Evolutionary conservation across 2,113 vertebrate genomes (phyloP), one percentile per base, ranked within the genome.

Genomic region (Prionailurus viverrinus): DNA sequence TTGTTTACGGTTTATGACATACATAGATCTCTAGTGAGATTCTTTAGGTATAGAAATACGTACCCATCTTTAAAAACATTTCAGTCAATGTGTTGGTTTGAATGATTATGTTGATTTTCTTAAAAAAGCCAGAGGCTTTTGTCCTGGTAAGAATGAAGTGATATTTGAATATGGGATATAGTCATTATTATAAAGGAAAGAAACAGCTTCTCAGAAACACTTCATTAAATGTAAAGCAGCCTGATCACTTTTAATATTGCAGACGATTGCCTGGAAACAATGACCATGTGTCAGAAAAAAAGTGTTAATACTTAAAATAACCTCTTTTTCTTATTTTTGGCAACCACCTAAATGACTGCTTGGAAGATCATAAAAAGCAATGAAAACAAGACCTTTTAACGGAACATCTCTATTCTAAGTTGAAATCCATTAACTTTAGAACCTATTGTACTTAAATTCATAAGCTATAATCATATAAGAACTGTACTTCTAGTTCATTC

Each of bases 161-260:
- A 78, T 92, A 88, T 63, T 90, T 95, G 79, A 94, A 94, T 31
- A 84, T 1, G 7, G 51, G 58, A 73, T 89, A 73, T 1, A 79
- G 21, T 13, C 48, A 9, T 73, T 92, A 61, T 53, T 73, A 45
- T 74, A 85, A 96, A 97, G 74, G 29, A 85, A 81, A 92, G 79
- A 94, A 90, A 92, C 84, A 33, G n/a, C 21, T 95, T 94, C 65
- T 92, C 69, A 97, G 84, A 97, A 94, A 84, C 55, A 65, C 45
- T 91, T 76, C 58, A 65, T 89, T 95, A 92, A 96, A 84, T 97
- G 63, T 41, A 92, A 95, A 97, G 90, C 73, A 89, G 61, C 48
- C 76, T 87, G 31, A 89, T 69, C 53, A 79, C 19, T 94, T 95
- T 96, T 95, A 94, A 92, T 74, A 65, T 45, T 87, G 14, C 36